Base-by-base conservation (phyloP, 2,113 vertebrate species). In the Erythrocercus mccallii region DNA sequence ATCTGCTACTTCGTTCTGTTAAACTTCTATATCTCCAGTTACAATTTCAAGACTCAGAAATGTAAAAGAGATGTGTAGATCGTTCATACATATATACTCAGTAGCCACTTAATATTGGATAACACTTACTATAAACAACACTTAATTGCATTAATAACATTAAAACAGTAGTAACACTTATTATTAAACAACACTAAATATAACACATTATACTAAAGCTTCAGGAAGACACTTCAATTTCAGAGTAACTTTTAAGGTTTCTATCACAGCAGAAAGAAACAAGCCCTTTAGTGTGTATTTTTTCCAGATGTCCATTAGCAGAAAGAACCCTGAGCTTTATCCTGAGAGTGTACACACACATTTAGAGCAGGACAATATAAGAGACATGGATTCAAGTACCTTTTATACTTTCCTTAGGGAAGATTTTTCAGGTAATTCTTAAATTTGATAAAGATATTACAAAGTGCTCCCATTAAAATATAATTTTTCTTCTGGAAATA, bases 341-440 rank as follows among this genome's bases (percentile, higher is more conserved):
- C 42, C 53, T 74, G 15, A 28, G 30, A 66, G 6, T 22, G 10
- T 54, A 30, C 0, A 0, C 25, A 65, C 8, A 30, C 4, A 30
- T 40, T 87, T 50, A 38, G n/a, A 84, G 31, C 23, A 77, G 15
- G 15, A 16, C 50, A 60, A 31, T 57, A 53, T 3, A 17, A 69
- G 25, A 88, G 3, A n/a, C 2, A 18, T 6, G 24, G 25, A 30
- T 62, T 83, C 27, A 73, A 56, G 10, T 23, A 11, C 24, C 8
- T 87, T 62, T 58, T 45, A 22, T 68, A 21, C 27, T 60, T 71
- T 33, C 40, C 61, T 65, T 57, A 69, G 62, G 51, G 58, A 88
- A 81, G 28, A 44, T n/a, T 92, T 71, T 48, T 85, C 53, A 86
- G n/a, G 45, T 71, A 0, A 21, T 68, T 87, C 33, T 79, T 58